These are phyloP conservation scores for Drepana falcataria DNA, from an alignment of 2,888 invertebrate species.

Conservation along the genomic window DNA sequence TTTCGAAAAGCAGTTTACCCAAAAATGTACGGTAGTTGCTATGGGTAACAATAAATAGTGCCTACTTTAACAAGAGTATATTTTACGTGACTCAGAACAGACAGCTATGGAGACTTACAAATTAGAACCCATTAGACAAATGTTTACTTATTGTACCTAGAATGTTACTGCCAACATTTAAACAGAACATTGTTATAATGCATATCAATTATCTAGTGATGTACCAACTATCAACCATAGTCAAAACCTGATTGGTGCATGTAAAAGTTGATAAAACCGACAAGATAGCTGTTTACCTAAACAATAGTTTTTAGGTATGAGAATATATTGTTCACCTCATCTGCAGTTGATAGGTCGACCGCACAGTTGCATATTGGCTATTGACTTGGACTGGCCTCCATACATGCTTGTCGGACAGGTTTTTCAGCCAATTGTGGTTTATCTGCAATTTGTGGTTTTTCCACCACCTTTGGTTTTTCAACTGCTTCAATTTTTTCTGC, in stretches of 20 bases:
- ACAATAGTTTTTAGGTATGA: constrained; percentile 65
- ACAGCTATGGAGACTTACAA: neutral
- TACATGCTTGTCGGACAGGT: constrained; percentile 55
- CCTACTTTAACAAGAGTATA: no score
- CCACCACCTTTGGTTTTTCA: constrained; percentile 37
- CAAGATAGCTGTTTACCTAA: constrained; percentile 18
- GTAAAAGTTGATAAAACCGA: neutral
- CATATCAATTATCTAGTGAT: constrained; percentile 20
- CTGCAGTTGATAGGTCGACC: constrained; percentile 38
- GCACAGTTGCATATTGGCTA: constrained; percentile 60
- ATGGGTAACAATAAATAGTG: no score
- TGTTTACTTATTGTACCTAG: no score
- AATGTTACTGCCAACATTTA: constrained; percentile 22
- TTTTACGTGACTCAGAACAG: neutral
- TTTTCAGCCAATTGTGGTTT: constrained; percentile 56
- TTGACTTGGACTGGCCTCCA: constrained; percentile 59
- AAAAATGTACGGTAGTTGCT: no score
- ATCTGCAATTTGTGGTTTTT: constrained; percentile 43
- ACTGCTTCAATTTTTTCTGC: constrained; percentile 13
- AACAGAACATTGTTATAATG: constrained; percentile 9
- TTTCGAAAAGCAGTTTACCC: no score
- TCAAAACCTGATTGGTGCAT: constrained; percentile 1
- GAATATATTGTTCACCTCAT: constrained; percentile 63
- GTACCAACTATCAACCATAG: constrained; percentile 18
- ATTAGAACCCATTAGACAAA: neutral